Conservation (phyloP, 92 coral and sea anemone genomes). For the Siderastrea radians region DNA sequence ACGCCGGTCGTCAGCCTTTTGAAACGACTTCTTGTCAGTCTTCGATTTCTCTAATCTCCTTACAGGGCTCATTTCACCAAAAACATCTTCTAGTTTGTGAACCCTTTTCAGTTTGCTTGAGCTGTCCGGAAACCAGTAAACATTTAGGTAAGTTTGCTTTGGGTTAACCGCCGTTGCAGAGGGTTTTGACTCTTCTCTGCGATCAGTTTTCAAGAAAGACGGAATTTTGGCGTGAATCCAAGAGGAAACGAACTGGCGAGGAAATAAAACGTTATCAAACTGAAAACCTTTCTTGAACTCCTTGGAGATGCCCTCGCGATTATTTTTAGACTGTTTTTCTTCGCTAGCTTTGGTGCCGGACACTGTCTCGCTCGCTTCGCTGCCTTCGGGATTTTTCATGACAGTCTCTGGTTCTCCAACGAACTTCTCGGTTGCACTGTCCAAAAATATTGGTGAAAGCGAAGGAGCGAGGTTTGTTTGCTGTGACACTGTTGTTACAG, state of each 20-base stretch:
- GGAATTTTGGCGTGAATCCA: background rate
- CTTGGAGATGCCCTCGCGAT: background rate
- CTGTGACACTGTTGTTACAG: background rate
- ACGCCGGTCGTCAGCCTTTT: background rate
- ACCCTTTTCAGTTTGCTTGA: background rate
- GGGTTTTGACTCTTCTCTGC: background rate
- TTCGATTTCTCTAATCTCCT: background rate
- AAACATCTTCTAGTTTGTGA: background rate
- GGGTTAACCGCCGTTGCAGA: background rate
- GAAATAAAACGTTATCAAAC: conserved; percentile 22
- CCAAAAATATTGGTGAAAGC: background rate
- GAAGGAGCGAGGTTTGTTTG: background rate
- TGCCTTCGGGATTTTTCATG: background rate
- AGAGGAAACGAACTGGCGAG: background rate
- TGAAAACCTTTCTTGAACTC: background rate
- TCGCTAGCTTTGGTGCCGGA: background rate
- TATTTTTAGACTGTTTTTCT: background rate
- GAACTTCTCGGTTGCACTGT: background rate
- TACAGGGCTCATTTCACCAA: background rate
- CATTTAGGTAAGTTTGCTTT: background rate
- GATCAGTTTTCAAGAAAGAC: background rate
- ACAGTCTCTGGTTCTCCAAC: background rate
- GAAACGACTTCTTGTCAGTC: background rate
- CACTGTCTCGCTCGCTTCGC: background rate
- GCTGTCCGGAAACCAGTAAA: background rate